These are phyloP conservation scores for Mayetiola destructor DNA, from an alignment of 2,888 invertebrate genomes.

Conservation along the genomic window DNA sequence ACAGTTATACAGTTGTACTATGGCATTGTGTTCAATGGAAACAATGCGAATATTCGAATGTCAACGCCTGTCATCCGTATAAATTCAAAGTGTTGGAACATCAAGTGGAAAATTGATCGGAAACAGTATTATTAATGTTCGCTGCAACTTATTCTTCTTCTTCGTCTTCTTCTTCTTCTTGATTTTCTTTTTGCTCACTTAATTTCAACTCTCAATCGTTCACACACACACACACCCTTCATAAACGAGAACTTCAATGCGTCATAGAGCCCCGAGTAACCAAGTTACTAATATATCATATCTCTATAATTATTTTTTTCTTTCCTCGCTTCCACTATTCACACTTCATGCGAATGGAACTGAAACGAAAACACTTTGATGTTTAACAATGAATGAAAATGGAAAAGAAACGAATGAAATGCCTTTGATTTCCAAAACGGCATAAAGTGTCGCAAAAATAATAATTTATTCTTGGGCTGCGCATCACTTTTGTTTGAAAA, in stretches of 20 bases:
- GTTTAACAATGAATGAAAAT: background rate
- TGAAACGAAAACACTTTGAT: constrained; percentile 14
- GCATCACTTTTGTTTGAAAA: background rate
- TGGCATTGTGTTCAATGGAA: no score
- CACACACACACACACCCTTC: background rate
- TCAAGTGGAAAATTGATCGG: constrained; percentile 10
- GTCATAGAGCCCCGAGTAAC: no score
- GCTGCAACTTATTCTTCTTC: background rate
- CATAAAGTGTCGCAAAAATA: constrained; percentile 5
- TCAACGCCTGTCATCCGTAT: no score
- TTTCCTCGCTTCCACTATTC: background rate
- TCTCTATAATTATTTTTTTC: no score
- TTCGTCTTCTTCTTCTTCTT: background rate
- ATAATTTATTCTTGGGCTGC: constrained; percentile 3
- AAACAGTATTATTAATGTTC: constrained; percentile 4
- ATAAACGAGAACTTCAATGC: no score
- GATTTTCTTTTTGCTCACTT: background rate
- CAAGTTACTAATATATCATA: no score
- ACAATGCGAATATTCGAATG: no score
- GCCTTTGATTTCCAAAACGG: background rate
- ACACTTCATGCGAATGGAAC: background rate
- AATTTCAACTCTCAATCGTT: background rate
- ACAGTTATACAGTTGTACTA: no score
- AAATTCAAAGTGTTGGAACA: no score
- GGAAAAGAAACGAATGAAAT: background rate